A percentile compares a stretch with the other conserved stretches of the same genome.
Conservation (phyloP, 2,888 invertebrate genomes). For the Tortricodes alternella region DNA sequence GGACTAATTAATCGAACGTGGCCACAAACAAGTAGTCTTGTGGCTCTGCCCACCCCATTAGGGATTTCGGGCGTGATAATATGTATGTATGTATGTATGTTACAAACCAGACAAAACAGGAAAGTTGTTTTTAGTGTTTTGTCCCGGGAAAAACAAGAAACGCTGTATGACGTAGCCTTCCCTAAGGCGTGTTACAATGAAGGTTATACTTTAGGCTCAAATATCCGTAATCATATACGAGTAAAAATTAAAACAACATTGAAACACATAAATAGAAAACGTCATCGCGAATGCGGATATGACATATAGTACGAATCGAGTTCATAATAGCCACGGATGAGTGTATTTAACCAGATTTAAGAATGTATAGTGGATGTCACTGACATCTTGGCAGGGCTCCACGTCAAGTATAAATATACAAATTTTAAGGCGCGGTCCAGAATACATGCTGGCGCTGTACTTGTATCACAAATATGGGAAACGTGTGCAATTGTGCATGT, state of each 20-base stretch:
- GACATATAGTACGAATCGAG: background rate
- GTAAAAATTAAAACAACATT: background rate
- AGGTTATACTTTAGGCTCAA: no score
- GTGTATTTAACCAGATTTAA: constrained; percentile 55
- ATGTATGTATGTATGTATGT: no score
- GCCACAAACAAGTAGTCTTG: no score
- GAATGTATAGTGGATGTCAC: constrained; percentile 66
- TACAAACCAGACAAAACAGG: no score
- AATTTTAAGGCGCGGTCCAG: constrained; percentile 70
- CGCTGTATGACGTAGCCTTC: no score
- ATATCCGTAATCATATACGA: background rate
- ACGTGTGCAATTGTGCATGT: constrained; percentile 18
- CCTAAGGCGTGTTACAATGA: no score
- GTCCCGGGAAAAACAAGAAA: no score
- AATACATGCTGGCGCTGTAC: constrained; percentile 67
- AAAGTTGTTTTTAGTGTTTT: no score
- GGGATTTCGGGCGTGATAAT: no score
- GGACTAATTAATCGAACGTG: no score
- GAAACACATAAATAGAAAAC: background rate
- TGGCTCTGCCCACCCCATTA: no score
- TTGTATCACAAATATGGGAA: constrained; percentile 2
- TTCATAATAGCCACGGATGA: constrained; percentile 5
- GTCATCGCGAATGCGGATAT: background rate
- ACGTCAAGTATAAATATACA: constrained; percentile 74
- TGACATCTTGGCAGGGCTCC: constrained; percentile 78